Evolutionary conservation across 2,888 invertebrate genomes (phyloP).

Genomic region (Pegoplata infirma): DNA sequence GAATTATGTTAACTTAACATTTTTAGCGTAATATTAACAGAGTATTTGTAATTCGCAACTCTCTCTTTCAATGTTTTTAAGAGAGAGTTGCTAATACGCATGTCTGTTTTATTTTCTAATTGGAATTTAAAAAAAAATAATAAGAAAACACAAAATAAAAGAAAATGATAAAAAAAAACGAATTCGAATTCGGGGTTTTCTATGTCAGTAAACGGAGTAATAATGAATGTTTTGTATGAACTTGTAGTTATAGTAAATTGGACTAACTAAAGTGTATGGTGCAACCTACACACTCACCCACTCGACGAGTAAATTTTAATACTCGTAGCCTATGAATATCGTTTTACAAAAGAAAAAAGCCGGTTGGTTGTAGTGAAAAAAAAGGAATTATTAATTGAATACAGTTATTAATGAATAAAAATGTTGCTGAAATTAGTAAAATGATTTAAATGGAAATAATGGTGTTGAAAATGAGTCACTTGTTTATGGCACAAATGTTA

Average conservation of each 20-base stretch:
- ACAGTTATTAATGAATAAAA: no score
- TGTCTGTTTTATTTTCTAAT: background rate
- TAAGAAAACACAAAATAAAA: no score
- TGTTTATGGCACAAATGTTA: no score
- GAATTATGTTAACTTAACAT: slow-evolving; percentile 2
- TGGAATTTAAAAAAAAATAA: background rate
- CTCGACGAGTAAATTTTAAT: background rate
- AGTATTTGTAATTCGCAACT: background rate
- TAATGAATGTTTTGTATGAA: slow-evolving; percentile 20
- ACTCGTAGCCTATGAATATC: background rate
- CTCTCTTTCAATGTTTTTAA: background rate
- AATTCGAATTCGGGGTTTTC: background rate
- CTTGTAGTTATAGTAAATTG: slow-evolving; percentile 51
- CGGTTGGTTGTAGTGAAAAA: background rate
- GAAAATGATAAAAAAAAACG: no score
- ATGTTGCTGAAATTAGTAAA: no score
- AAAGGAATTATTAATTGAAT: no score
- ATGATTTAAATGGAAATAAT: no score
- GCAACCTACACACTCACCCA: background rate
- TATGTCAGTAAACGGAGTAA: background rate
- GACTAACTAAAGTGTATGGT: slow-evolving; percentile 26
- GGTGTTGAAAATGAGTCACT: no score
- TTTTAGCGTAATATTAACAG: slow-evolving; percentile 5
- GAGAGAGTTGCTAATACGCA: no score
- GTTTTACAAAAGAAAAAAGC: background rate